These are phyloP conservation scores for Micromys minutus DNA, from an alignment of 2,113 vertebrate genomes.

Conservation along the genomic window DNA sequence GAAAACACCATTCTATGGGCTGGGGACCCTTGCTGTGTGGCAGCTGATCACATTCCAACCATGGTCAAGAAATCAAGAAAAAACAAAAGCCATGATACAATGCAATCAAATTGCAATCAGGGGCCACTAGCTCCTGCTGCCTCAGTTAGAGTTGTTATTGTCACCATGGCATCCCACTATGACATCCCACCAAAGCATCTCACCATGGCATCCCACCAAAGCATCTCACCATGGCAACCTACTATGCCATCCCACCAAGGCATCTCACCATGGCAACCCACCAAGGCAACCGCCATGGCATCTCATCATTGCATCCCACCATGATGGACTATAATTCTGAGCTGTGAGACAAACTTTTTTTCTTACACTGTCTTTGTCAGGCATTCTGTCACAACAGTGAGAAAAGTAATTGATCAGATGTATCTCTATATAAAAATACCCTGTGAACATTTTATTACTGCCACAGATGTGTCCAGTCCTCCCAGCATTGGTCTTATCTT, in stretches of 20 bases:
- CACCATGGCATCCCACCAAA: too few relatives aligned
- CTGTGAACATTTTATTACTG: background rate
- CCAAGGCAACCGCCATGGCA: background rate
- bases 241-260: too few relatives aligned
- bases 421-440: background rate
- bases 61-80: background rate
- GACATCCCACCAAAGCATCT: too few relatives aligned
- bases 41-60: background rate
- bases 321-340: too few relatives aligned
- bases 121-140: background rate
- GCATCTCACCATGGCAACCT: too few relatives aligned
- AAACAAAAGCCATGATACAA: background rate
- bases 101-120: background rate
- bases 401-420: background rate
- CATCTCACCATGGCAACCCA: background rate
- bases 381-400: background rate
- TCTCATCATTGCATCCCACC: background rate
- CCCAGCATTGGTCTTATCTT: background rate
- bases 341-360: background rate
- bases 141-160: background rate
- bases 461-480: background rate
- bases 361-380: background rate
- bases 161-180: background rate
- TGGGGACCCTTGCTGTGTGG: background rate
- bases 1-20: too few relatives aligned